Percentiles rank a stretch among this genome's conserved stretches.
Conservation (phyloP, 2,797 vertebrate species). For the Microctenopoma stevenorrisi region DNA sequence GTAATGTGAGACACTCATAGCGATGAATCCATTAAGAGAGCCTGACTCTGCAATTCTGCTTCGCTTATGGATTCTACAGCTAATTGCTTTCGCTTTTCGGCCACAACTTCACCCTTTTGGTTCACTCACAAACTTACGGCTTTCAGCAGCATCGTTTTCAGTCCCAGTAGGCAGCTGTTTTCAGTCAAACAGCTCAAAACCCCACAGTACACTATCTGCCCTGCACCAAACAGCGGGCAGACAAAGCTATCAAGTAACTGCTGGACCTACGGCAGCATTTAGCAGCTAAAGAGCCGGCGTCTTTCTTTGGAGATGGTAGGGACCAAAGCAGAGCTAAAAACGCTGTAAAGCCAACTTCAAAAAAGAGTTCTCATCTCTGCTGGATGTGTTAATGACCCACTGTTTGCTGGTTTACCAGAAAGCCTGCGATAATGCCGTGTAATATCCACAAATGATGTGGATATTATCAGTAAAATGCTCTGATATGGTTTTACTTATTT, state of each 20-base stretch:
- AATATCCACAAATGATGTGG: no score
- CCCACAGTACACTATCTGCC: neutral
- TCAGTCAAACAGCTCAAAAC: neutral
- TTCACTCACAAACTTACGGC: neutral
- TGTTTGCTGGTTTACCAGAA: neutral
- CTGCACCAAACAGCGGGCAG: neutral
- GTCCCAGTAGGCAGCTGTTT: neutral
- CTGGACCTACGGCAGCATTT: neutral
- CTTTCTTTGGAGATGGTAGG: neutral
- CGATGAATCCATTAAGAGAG: neutral
- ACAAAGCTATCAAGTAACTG: neutral
- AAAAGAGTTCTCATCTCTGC: slow-evolving; percentile 1
- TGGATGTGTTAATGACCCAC: neutral
- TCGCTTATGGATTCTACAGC: neutral
- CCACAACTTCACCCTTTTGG: neutral
- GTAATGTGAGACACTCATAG: neutral
- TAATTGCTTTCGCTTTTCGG: neutral
- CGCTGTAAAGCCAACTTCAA: neutral
- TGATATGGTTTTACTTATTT: no score
- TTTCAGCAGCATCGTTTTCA: neutral
- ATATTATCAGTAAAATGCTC: no score
- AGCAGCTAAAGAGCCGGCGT: neutral
- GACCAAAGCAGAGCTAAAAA: slow-evolving; percentile 1
- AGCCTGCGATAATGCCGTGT: no score
- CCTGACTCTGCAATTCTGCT: neutral